Base-by-base conservation (phyloP, 2,113 vertebrate species). In the Ploceus nigricollis region DNA sequence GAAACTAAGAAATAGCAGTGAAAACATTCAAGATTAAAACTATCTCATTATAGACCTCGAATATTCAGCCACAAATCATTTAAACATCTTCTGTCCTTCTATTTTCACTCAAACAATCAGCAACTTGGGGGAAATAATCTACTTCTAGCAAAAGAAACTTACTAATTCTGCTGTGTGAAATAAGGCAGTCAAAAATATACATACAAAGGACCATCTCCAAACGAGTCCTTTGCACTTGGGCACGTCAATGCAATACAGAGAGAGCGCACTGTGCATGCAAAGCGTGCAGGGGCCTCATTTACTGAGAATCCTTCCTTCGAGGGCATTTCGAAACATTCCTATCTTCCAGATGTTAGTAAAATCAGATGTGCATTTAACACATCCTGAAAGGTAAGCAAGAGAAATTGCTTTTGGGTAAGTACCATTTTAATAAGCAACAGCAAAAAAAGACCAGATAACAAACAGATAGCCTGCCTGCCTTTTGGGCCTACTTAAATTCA, bases 391-490 rank as follows among this genome's bases (percentile, higher is more conserved):
- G 22, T 54, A 79, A 66, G 30, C 24, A 87, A 82, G 57, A 93
- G 18, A 84, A 84, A 94, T 6, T 79, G 40, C 51, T 71, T 91
- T 93, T 95, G 48, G 30, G 2, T 82, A 94, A 92, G 58, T 56
- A 89, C 27, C 47, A 70, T 68, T 92, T 92, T 64, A 77, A 91
- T 64, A 93, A 92, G 51, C 68, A 94, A 45, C 7, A 69, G 33
- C 33, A 85, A 63, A 86, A 61, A 82, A 50, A 42, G 51, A 60
- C n/a, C 31, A 79, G 60, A 66, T 84, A 53, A 89, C 33, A 60
- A 88, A 45, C 22, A 79, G 56, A 80, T 2, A 90, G 57, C 20
- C 51, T 50, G 64, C n/a, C 23, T 89, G 87, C 31, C 60, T 57
- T 83, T 56, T 82, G 82, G 30, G 77, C 15, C 81, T 83, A 58